Conservation (phyloP, 2,888 invertebrate species). For the Andrena bucephala region DNA sequence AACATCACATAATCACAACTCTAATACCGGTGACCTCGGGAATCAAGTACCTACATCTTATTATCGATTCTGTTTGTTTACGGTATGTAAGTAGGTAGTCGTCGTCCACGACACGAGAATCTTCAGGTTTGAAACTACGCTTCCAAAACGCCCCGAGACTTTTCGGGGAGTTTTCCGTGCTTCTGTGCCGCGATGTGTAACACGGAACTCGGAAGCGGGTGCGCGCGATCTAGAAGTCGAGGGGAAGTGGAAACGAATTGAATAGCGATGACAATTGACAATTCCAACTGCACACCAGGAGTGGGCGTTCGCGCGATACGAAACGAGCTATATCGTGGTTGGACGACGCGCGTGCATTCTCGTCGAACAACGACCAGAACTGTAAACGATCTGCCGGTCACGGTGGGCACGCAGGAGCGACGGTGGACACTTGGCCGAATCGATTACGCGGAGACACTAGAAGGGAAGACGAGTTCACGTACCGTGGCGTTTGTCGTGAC, state of each 20-base stretch:
- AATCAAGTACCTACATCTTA: neutral
- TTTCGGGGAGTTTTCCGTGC: neutral
- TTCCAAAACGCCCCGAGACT: neutral
- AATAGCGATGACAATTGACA: constrained; percentile 11
- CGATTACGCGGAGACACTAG: constrained; percentile 30
- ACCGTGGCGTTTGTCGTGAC: constrained; percentile 46
- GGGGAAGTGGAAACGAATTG: neutral
- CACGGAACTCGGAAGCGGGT: neutral
- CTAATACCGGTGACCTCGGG: neutral
- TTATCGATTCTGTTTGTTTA: too few relatives aligned
- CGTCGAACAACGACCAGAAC: constrained; percentile 52
- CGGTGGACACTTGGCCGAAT: constrained; percentile 51
- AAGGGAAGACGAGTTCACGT: constrained; percentile 38
- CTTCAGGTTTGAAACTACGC: neutral
- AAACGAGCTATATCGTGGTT: constrained; percentile 60
- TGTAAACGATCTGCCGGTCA: constrained; percentile 44
- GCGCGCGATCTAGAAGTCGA: neutral
- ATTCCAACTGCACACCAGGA: constrained; percentile 3
- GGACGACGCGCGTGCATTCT: constrained; percentile 52
- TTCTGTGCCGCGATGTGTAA: neutral
- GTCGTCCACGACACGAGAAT: too few relatives aligned
- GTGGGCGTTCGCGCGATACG: constrained; percentile 69
- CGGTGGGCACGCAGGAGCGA: constrained; percentile 21
- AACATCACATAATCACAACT: neutral
- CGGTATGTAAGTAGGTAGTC: too few relatives aligned